Conservation (phyloP, 53 echinoderm and acorn worm species). For the Henricia sp. region DNA sequence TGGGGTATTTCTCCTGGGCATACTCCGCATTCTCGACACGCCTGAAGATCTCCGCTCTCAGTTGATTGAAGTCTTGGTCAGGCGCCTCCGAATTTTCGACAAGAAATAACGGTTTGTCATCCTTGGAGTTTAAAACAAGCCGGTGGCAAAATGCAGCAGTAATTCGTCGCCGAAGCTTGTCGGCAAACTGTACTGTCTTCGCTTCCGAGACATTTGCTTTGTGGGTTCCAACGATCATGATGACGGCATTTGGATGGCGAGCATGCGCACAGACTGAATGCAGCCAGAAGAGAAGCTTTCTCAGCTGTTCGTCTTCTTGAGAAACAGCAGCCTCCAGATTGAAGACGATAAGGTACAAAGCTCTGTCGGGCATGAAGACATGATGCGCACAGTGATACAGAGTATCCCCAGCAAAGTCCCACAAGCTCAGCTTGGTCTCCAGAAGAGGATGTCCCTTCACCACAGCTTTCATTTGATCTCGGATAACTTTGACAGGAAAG, state of each 20-base stretch:
- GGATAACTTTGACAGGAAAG: conserved; percentile 31
- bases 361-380: conserved; percentile 23
- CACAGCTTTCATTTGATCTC: conserved; percentile 23
- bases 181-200: neutral
- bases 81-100: conserved; percentile 42
- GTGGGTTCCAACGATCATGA: conserved; percentile 49
- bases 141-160: conserved; percentile 18
- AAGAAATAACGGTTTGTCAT: conserved; percentile 29
- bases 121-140: conserved; percentile 14
- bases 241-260: conserved; percentile 5
- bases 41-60: conserved; percentile 41
- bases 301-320: conserved; percentile 15
- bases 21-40: conserved; percentile 1
- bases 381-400: conserved; percentile 10
- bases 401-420: conserved; percentile 61
- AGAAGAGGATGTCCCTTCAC: conserved; percentile 17
- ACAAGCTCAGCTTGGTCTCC: conserved; percentile 57
- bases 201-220: conserved; percentile 8
- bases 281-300: conserved; percentile 48
- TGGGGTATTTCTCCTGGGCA: conserved; percentile 25
- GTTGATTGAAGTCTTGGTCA: conserved; percentile 10
- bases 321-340: conserved; percentile 36
- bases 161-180: conserved; percentile 3
- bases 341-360: conserved; percentile 52
- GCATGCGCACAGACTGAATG: conserved; percentile 58